Conservation (phyloP, 2,888 invertebrate genomes). For the Synergus itoensis region DNA sequence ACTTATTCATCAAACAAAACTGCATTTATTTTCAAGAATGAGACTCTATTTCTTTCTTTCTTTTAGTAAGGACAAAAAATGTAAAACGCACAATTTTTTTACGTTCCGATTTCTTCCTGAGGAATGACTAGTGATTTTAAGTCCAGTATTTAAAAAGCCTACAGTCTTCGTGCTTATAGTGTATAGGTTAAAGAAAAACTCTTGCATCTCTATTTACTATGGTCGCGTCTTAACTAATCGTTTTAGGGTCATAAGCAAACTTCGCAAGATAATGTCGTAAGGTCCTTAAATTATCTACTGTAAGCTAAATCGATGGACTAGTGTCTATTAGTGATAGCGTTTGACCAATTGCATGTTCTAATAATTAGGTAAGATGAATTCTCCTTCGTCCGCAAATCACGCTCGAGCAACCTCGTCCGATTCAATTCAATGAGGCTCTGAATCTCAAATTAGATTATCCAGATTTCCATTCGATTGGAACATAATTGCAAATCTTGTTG, state of each 20-base stretch:
- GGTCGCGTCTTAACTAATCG: constrained; percentile 42
- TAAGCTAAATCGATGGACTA: constrained; percentile 57
- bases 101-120: constrained; percentile 23
- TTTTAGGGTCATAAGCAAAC: constrained; percentile 42
- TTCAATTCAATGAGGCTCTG: constrained; percentile 21
- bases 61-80: not conserved
- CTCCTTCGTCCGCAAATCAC: constrained; percentile 51
- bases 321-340: constrained; percentile 68
- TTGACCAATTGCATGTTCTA: constrained; percentile 73
- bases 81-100: constrained; percentile 25
- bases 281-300: constrained; percentile 48
- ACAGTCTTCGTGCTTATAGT: constrained; percentile 34
- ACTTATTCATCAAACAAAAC: not conserved
- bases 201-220: constrained; percentile 41
- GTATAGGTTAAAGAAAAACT: constrained; percentile 30
- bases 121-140: constrained; percentile 33
- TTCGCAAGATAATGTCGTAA: constrained; percentile 43
- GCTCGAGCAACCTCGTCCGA: constrained; percentile 25
- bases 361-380: constrained; percentile 59
- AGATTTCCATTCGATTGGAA: constrained; percentile 18
- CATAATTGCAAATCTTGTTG: constrained; percentile 33
- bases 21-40: not conserved
- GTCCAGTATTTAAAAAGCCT: constrained; percentile 42
- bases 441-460: constrained; percentile 28
- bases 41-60: not conserved